These are phyloP conservation scores for Halesus radiatus DNA, from an alignment of 1,140 invertebrate species.

Conservation along the genomic window DNA sequence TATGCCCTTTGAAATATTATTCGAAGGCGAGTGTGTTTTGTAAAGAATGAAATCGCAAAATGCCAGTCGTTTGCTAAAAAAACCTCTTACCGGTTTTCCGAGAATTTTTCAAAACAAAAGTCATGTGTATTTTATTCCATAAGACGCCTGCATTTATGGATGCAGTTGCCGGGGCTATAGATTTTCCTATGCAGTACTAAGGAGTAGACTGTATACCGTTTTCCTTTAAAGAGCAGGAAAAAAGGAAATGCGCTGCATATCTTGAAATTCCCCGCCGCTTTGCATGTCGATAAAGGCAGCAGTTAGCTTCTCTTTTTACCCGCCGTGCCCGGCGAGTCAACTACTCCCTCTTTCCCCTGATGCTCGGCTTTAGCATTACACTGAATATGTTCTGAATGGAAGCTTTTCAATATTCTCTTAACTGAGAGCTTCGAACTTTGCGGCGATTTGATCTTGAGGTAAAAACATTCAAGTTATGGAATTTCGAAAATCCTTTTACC, in stretches of 20 bases:
- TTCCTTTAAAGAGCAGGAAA: slow-evolving; percentile 24
- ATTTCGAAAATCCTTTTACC: no score
- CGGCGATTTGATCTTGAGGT: no score
- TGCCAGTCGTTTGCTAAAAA: no score
- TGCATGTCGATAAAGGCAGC: slow-evolving; percentile 56
- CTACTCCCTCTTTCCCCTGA: slow-evolving; percentile 19
- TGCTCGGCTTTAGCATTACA: background rate
- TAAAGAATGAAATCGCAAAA: no score
- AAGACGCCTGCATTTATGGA: slow-evolving; percentile 19
- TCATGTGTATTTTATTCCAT: no score
- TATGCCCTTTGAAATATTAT: no score
- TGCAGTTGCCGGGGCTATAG: no score
- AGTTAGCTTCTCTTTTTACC: slow-evolving; percentile 37
- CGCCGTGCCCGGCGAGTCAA: slow-evolving; percentile 10
- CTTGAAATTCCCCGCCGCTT: slow-evolving; percentile 54
- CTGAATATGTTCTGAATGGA: slow-evolving; percentile 10
- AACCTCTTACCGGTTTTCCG: no score
- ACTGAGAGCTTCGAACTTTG: background rate
- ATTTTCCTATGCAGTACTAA: background rate
- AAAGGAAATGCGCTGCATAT: slow-evolving; percentile 44
- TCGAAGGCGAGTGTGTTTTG: no score
- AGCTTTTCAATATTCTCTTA: slow-evolving; percentile 15
- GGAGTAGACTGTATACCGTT: slow-evolving; percentile 37
- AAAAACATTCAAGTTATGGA: no score
- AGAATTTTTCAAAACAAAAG: no score